Conservation (phyloP, 1,140 invertebrate species). For the Schlechtendalia chinensis region DNA sequence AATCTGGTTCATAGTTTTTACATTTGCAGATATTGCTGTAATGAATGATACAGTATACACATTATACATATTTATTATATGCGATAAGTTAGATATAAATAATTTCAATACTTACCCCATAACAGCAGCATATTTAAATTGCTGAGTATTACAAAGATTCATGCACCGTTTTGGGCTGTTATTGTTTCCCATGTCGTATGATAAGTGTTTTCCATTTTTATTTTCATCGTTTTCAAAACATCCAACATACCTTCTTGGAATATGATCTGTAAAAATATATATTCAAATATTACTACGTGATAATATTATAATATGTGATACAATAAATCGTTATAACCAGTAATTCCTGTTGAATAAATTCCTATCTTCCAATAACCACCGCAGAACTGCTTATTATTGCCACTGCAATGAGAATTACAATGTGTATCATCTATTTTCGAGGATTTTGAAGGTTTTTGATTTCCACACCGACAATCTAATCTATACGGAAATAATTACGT, state of each 20-base stretch:
- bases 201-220: background rate
- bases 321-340: conserved; percentile 62
- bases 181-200: conserved; percentile 44
- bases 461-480: conserved; percentile 89
- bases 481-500: conserved; percentile 57
- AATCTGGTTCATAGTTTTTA: background rate
- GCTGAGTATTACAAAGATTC: conserved; percentile 51
- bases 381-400: conserved; percentile 71
- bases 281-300: background rate
- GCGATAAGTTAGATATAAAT: background rate
- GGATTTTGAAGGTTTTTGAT: conserved; percentile 66
- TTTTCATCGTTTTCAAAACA: conserved; percentile 1
- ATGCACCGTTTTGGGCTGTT: conserved; percentile 52
- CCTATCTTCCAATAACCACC: conserved; percentile 87
- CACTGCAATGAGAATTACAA: conserved; percentile 82
- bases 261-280: background rate
- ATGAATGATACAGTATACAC: background rate
- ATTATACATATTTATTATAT: background rate
- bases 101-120: conserved; percentile 3
- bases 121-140: conserved; percentile 31
- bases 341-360: conserved; percentile 81
- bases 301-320: background rate
- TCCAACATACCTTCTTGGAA: conserved; percentile 9
- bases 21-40: conserved; percentile 12
- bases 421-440: conserved; percentile 61